A percentile compares a stretch with the other conserved stretches of the same genome.
phyloP scores from a whole-genome alignment of 2,797 vertebrate genomes.

The Diglossa cyanea region DNA sequence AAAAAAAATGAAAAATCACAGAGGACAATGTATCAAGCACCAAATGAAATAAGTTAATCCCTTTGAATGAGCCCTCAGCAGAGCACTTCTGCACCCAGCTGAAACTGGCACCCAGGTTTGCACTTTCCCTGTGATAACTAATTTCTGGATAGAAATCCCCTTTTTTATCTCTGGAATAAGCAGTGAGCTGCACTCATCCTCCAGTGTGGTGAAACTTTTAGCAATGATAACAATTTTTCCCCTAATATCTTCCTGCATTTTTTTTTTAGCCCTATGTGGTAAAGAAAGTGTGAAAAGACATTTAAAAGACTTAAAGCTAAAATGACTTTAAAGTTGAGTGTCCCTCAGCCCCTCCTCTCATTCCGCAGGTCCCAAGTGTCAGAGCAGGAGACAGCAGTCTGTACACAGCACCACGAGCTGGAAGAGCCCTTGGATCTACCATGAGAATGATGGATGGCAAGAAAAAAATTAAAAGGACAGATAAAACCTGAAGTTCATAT shows the following conservation, averaged over 20 bases:
- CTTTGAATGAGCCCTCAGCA: slow-evolving; percentile 17
- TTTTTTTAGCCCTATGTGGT: background rate
- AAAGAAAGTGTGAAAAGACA: slow-evolving; percentile 4
- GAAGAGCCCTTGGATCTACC: background rate
- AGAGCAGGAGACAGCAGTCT: background rate
- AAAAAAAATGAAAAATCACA: background rate
- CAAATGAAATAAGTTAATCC: slow-evolving; percentile 12
- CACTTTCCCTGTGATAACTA: slow-evolving; percentile 23
- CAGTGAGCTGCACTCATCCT: background rate
- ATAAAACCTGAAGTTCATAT: background rate
- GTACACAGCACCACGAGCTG: background rate
- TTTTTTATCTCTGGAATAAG: slow-evolving; percentile 51
- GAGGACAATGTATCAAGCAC: background rate
- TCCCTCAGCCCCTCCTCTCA: background rate
- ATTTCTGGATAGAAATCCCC: slow-evolving; percentile 16
- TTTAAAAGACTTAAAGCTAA: background rate
- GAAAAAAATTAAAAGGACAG: background rate
- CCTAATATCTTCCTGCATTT: background rate
- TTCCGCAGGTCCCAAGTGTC: background rate
- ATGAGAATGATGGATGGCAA: background rate
- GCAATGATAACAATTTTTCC: background rate
- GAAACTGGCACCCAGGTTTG: background rate
- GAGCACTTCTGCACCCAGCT: slow-evolving; percentile 30
- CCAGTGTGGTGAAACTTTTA: background rate
- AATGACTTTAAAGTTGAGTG: background rate